Evolutionary conservation across 2,888 invertebrate genomes (phyloP).

Genomic region (Acanthoscelides obtectus): DNA sequence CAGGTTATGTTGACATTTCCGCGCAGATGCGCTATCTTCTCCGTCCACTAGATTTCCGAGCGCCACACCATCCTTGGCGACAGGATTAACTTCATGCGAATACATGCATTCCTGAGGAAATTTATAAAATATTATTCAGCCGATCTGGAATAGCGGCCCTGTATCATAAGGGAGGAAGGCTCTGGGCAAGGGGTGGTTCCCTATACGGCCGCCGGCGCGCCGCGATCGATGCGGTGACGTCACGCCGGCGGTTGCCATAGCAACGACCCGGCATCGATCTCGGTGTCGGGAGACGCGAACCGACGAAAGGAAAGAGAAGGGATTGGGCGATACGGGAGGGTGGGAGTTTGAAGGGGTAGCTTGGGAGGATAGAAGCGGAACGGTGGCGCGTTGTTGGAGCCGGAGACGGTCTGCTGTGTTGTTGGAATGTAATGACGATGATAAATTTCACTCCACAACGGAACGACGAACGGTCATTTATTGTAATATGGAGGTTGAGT

Average conservation of each 20-base stretch:
- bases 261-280: not conserved
- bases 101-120: too few relatives aligned
- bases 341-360: not conserved
- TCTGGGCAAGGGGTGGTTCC: not conserved
- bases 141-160: too few relatives aligned
- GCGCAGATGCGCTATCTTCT: too few relatives aligned
- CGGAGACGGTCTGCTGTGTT: not conserved
- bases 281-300: not conserved
- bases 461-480: not conserved
- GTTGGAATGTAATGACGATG: not conserved
- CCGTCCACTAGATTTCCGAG: too few relatives aligned
- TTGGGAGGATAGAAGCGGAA: not conserved
- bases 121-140: too few relatives aligned
- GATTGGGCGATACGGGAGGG: not conserved
- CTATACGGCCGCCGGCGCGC: not conserved
- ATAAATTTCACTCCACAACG: not conserved
- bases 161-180: not conserved
- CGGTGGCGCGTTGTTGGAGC: not conserved
- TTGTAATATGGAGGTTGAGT: not conserved
- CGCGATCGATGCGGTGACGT: not conserved
- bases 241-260: not conserved
- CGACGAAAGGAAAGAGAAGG: not conserved
- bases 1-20: too few relatives aligned
- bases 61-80: too few relatives aligned
- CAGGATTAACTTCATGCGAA: too few relatives aligned